These are phyloP conservation scores for Xylophagus ater DNA, from an alignment of 2,888 invertebrate genomes.

Conservation along the genomic window DNA sequence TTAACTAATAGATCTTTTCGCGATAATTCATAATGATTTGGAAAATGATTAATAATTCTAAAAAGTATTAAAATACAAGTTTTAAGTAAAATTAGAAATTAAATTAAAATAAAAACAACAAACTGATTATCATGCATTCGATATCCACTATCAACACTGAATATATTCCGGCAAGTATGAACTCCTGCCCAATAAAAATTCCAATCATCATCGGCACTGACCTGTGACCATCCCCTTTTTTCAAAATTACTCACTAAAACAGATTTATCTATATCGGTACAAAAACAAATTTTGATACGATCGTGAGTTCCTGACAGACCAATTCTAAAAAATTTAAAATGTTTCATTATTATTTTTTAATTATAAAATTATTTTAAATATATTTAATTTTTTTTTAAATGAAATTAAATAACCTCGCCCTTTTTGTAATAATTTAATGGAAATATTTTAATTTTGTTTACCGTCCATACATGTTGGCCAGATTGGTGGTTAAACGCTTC, in stretches of 20 bases:
- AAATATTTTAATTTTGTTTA: constrained; percentile 11
- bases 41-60: constrained; percentile 89
- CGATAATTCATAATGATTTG: constrained; percentile 90
- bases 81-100: not conserved
- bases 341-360: too few species aligned
- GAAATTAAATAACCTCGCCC: not conserved
- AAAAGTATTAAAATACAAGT: constrained; percentile 14
- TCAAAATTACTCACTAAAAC: constrained; percentile 87
- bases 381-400: too few species aligned
- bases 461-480: constrained; percentile 41
- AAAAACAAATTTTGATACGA: constrained; percentile 32
- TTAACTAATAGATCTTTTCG: constrained; percentile 93
- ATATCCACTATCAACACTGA: constrained; percentile 85
- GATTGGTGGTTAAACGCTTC: constrained; percentile 24
- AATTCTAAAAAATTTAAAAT: constrained; percentile 22
- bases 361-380: too few species aligned
- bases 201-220: constrained; percentile 86
- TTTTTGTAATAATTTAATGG: constrained; percentile 4
- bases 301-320: constrained; percentile 21
- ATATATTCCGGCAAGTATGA: constrained; percentile 79
- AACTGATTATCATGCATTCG: constrained; percentile 86
- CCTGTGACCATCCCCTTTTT: constrained; percentile 74
- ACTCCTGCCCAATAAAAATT: constrained; percentile 94
- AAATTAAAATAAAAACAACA: constrained; percentile 26
- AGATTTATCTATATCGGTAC: constrained; percentile 69